phyloP scores from a whole-genome alignment of 2,797 vertebrate species.

The Falco cherrug region DNA sequence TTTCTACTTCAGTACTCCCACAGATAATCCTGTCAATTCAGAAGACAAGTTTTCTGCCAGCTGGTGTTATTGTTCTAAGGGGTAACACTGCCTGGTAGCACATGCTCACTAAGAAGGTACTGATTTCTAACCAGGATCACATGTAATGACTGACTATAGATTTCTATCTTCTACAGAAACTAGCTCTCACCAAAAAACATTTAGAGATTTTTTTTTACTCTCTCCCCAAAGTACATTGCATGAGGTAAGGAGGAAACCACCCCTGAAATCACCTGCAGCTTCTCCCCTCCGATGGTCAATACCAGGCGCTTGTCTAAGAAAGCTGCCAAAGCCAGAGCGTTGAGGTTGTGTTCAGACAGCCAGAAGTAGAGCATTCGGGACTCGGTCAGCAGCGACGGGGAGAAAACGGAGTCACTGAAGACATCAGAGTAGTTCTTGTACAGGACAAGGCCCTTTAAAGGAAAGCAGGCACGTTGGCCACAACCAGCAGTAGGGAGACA shows the following conservation, averaged over 20 bases:
- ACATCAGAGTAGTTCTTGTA: conserved; percentile 74
- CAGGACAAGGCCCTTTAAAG: conserved; percentile 76
- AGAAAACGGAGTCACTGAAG: conserved; percentile 77
- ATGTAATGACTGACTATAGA: accelerated
- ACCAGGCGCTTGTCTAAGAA: conserved; percentile 80
- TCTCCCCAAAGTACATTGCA: background rate
- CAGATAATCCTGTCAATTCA: background rate
- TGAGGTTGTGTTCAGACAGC: conserved; percentile 83
- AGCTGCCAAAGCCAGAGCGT: conserved; percentile 77
- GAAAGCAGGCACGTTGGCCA: accelerated
- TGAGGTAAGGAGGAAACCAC: background rate
- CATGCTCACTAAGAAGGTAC: background rate
- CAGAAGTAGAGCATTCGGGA: conserved; percentile 89
- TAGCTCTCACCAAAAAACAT: background rate
- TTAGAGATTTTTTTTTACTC: background rate
- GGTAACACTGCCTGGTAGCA: no score
- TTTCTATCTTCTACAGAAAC: background rate
- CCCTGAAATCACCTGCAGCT: conserved; percentile 75
- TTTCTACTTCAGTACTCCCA: background rate
- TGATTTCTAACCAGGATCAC: background rate
- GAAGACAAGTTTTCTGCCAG: background rate
- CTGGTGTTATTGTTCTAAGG: background rate
- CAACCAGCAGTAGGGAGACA: background rate
- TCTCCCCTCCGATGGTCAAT: conserved; percentile 73
- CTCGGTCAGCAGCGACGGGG: conserved; percentile 78